phyloP scores from a whole-genome alignment of 2,113 vertebrate genomes.

The Albula glossodonta region DNA sequence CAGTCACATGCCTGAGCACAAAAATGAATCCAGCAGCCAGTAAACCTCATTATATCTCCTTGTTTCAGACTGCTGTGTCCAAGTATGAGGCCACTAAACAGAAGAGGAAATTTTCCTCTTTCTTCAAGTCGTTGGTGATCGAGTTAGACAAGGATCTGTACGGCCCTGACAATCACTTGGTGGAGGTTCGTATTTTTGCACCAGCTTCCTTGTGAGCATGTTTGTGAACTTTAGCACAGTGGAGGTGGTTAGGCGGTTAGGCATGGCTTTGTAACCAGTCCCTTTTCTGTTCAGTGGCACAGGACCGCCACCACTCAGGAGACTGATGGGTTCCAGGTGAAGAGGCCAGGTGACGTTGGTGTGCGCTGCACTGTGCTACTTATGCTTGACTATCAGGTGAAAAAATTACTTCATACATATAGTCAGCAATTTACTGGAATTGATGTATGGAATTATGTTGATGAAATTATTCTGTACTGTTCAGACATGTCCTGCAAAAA shows the following conservation, averaged over 20 bases:
- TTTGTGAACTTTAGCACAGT: no score
- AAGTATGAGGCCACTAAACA: slow-evolving; percentile 99
- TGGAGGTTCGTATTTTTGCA: slow-evolving; percentile 80
- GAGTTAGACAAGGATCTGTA: slow-evolving; percentile 98
- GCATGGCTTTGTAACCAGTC: no score
- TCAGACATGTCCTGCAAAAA: no score
- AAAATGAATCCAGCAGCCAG: no score
- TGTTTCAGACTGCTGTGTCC: slow-evolving; percentile 88
- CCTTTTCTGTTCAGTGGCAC: slow-evolving; percentile 82
- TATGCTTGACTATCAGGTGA: slow-evolving; percentile 94
- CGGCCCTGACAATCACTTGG: slow-evolving; percentile 97
- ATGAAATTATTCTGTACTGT: no score
- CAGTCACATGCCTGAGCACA: no score
- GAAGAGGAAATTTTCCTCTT: slow-evolving; percentile 99
- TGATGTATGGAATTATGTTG: no score
- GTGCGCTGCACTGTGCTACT: slow-evolving; percentile 97
- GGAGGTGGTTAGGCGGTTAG: no score
- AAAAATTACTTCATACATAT: no score
- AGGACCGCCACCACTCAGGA: slow-evolving; percentile 98
- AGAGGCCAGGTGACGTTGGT: slow-evolving; percentile 93
- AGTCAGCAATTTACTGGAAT: no score
- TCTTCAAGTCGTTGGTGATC: slow-evolving; percentile 98
- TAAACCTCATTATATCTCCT: slow-evolving; percentile 20
- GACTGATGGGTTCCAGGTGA: slow-evolving; percentile 99
- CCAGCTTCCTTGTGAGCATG: no score